Evolutionary conservation across 2,888 invertebrate species (phyloP).

Genomic region (Ceramica pisi): DNA sequence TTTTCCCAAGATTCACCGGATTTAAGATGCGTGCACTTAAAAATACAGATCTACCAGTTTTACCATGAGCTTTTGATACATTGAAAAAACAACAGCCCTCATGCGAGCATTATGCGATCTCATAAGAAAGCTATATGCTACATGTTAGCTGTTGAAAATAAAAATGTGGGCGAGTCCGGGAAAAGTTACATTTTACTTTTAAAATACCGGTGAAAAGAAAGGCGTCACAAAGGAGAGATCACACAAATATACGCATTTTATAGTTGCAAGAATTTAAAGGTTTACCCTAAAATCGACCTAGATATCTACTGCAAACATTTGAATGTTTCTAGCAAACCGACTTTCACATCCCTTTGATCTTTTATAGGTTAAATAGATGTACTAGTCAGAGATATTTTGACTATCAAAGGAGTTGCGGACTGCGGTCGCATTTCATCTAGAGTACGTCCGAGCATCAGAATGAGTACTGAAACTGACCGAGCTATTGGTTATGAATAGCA

Average conservation of each 20-base stretch:
- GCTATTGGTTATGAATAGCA: slow-evolving; percentile 16
- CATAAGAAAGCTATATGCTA: slow-evolving; percentile 42
- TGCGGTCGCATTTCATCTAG: slow-evolving; percentile 14
- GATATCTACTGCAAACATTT: slow-evolving; percentile 14
- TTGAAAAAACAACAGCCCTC: slow-evolving; percentile 7
- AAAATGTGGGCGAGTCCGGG: slow-evolving; percentile 45
- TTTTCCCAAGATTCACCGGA: neutral
- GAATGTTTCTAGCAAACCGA: neutral
- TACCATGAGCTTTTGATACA: neutral
- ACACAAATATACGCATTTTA: slow-evolving; percentile 14
- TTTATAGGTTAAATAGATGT: slow-evolving; percentile 17
- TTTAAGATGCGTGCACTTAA: no score
- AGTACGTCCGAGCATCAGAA: slow-evolving; percentile 10
- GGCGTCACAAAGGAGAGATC: slow-evolving; percentile 38
- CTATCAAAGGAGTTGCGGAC: slow-evolving; percentile 10
- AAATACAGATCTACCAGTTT: neutral
- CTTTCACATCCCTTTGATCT: slow-evolving; percentile 23
- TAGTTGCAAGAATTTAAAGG: slow-evolving; percentile 7
- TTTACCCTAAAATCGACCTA: neutral
- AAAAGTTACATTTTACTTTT: slow-evolving; percentile 57
- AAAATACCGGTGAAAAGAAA: slow-evolving; percentile 57
- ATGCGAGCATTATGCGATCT: slow-evolving; percentile 17
- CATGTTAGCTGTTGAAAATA: slow-evolving; percentile 40
- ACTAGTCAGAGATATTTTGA: slow-evolving; percentile 14
- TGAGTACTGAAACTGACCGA: neutral